Evolutionary conservation across 2,113 vertebrate genomes (phyloP), one percentile per base, ranked within the genome.

Genomic region (Pituophis catenifer): DNA sequence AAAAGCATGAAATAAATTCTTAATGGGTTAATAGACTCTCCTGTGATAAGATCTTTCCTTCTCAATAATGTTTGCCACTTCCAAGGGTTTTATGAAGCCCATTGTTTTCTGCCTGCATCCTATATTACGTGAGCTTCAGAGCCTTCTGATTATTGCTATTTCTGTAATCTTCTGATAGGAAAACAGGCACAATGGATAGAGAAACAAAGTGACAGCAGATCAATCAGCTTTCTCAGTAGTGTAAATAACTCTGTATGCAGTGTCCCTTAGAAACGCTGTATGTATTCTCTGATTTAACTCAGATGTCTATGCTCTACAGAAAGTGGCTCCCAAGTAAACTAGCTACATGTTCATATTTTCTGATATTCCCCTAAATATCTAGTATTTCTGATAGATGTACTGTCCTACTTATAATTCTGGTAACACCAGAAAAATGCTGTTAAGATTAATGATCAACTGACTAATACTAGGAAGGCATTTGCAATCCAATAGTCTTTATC

Each of bases 401-500:
- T 94, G 86, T 62, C n/a, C 89, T 93, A 90, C 92, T 94, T 59
- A 86, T 95, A 96, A 94, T 85, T 55, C 65, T 58, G 93, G 50
- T 91, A 62, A 93, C 29, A 94, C 93, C 58, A 91, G 38, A 85
- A 50, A 62, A 70, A 88, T 0, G 26, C 59, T 94, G 91, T 92
- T 65, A 94, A 94, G 88, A 94, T 93, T 95, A 96, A 96, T 87
- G 95, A 58, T 90, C 52, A 94, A 55, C 91, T 92, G 62, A 96
- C 95, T 96, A 96, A 96, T 95, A 95, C 8, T 23, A 70, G 62
- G 26, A 81, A 95, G 24, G 90, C 62, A 94, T 97, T 95, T 95
- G 75, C 93, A 95, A 90, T 96, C 94, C 94, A 95, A 94, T 93
- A 65, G 86, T 89, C 89, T 96, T 8, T 94, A 93, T 92, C 95